Conservation (phyloP, 2,888 invertebrate species). For the Oscheius sp. region DNA sequence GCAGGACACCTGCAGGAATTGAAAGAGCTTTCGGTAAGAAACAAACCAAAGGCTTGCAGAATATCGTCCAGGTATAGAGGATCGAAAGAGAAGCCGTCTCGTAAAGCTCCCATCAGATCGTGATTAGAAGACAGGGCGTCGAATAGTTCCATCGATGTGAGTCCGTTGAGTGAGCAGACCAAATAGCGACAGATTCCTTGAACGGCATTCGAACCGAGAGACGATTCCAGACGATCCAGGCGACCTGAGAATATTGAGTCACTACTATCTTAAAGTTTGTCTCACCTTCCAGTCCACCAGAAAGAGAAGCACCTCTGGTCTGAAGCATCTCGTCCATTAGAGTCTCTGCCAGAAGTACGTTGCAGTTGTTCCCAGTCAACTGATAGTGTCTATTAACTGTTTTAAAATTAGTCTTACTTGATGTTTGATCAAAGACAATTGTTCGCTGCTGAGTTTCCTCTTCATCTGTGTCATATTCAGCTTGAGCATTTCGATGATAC, state of each 20-base stretch:
- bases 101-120: slow-evolving; percentile 38
- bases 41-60: slow-evolving; percentile 46
- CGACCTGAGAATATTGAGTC: slow-evolving; percentile 29
- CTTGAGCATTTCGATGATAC: slow-evolving; percentile 59
- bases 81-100: slow-evolving; percentile 44
- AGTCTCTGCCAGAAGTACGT: slow-evolving; percentile 44
- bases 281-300: slow-evolving; percentile 51
- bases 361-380: slow-evolving; percentile 43
- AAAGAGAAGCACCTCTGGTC: slow-evolving; percentile 37
- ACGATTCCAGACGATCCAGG: slow-evolving; percentile 48
- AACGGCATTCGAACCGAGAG: slow-evolving; percentile 46
- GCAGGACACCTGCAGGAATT: slow-evolving; percentile 12
- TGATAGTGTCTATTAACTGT: slow-evolving; percentile 7
- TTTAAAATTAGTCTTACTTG: slow-evolving; percentile 39
- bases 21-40: neutral
- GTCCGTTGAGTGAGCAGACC: slow-evolving; percentile 51
- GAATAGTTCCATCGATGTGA: slow-evolving; percentile 59
- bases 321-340: slow-evolving; percentile 49
- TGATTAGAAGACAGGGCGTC: slow-evolving; percentile 52
- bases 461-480: slow-evolving; percentile 44
- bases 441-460: slow-evolving; percentile 53
- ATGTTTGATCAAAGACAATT: slow-evolving; percentile 46
- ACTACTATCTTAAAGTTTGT: neutral
- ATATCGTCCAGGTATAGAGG: slow-evolving; percentile 56
- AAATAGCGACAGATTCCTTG: slow-evolving; percentile 48